A percentile compares a stretch with the other conserved stretches of the same genome.
phyloP scores from a whole-genome alignment of 1,140 invertebrate genomes.

The Drosophila saltans region DNA sequence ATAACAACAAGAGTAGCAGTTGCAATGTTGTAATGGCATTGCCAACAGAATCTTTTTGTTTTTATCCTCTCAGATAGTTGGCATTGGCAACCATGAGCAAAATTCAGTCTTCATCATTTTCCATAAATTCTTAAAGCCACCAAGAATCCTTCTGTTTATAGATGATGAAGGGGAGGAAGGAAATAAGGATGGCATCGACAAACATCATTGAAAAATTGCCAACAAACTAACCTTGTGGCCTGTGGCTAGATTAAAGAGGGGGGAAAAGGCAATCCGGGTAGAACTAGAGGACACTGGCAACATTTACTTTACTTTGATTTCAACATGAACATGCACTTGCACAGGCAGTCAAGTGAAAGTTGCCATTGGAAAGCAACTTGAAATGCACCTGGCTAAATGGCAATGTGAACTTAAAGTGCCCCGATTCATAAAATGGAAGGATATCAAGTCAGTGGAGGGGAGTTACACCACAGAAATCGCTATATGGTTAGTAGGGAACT shows the following conservation, averaged over 20 bases:
- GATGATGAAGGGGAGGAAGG: background rate
- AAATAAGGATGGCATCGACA: background rate
- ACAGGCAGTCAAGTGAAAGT: conserved; percentile 47
- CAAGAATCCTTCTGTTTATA: background rate
- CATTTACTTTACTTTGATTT: conserved; percentile 53
- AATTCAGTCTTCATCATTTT: conserved; percentile 40
- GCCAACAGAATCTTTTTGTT: conserved; percentile 57
- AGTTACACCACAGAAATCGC: background rate
- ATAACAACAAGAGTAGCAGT: conserved; percentile 13
- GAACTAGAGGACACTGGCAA: conserved; percentile 12
- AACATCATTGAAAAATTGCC: conserved; percentile 42
- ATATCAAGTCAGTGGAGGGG: background rate
- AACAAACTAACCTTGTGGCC: conserved; percentile 34
- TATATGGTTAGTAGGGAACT: background rate
- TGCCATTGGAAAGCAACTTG: conserved; percentile 28
- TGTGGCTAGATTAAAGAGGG: conserved; percentile 1
- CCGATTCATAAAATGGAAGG: background rate
- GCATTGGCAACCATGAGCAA: conserved; percentile 37
- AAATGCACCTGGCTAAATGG: conserved; percentile 15
- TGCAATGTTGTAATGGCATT: conserved; percentile 52
- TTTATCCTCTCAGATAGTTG: conserved; percentile 45
- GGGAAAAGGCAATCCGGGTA: background rate
- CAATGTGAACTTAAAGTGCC: conserved; percentile 13
- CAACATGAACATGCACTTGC: conserved; percentile 37
- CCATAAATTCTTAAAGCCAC: conserved; percentile 54